Percentiles rank a stretch among this genome's conserved stretches.
Evolutionary conservation across 2,797 vertebrate genomes (phyloP).

Genomic region (Threskiornis aethiopicus): DNA sequence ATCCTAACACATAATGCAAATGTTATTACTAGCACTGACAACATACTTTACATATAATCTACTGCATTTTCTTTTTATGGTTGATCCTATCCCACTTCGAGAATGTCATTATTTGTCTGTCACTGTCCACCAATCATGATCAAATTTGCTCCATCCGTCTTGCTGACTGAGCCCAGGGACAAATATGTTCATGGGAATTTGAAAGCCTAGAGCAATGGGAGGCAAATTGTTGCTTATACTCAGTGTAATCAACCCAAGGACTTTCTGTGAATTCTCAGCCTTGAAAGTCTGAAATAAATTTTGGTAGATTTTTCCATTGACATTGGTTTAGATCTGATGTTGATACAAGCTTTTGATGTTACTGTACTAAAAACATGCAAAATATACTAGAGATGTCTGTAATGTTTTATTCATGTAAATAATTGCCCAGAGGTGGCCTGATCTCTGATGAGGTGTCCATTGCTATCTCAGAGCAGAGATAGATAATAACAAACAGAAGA

Average conservation of each 20-base stretch:
- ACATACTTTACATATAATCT: not conserved
- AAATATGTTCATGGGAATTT: not conserved
- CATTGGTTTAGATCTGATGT: not conserved
- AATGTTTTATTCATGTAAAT: constrained; percentile 14
- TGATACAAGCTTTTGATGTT: not conserved
- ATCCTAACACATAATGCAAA: not conserved
- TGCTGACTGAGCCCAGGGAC: not conserved
- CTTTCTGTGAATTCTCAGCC: not conserved
- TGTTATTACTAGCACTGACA: not conserved
- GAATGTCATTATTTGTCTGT: not conserved
- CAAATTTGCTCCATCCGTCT: not conserved
- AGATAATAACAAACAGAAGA: not conserved
- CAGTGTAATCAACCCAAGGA: not conserved
- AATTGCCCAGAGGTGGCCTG: not conserved
- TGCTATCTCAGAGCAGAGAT: not conserved
- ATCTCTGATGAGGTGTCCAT: not conserved
- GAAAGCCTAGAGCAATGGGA: not conserved
- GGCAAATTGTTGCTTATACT: not conserved
- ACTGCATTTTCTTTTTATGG: not conserved
- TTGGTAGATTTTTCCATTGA: not conserved
- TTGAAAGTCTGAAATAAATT: not conserved
- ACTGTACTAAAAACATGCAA: not conserved
- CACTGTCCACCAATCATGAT: not conserved
- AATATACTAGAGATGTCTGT: not conserved
- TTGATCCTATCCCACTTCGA: not conserved